Evolutionary conservation across 2,888 invertebrate genomes (phyloP), one percentile per base, ranked within the genome.

Genomic region (Siphonodentalium dalli): DNA sequence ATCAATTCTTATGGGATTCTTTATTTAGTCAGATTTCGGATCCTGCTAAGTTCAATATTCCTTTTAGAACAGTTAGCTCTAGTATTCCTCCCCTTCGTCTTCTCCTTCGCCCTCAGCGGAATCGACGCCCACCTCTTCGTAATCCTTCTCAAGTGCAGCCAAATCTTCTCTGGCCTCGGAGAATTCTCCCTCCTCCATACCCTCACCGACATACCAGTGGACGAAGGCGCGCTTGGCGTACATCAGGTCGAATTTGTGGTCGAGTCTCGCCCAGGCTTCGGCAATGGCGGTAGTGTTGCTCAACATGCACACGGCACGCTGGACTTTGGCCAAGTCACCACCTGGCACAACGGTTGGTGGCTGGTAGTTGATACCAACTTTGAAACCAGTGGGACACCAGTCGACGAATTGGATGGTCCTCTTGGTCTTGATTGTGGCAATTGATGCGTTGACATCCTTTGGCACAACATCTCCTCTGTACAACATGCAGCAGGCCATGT

Each of bases 361-460:
- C 61, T 82, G 93, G 85, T 93, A 93, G 86, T 93, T 93, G 85
- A 90, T 90, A 61, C 90, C 90, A 49, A 85, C 85, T 74, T 80
- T 58, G 34, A 64, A 68, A 58, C 90, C 90, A 1, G 90, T 89
- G 2, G 90, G 90, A 68, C 88, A 88, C 68, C 66, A 69, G 61
- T 68, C 68, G 18, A 69, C 68, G 39, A 72, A 74, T 56, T 74
- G 71, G 58, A 74, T 72, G 54, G 68, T 67, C 23, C 70, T 54
- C 60, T 72, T 72, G 33, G 72, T 70, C 54, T 74, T 74, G 58
- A 74, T 75, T 41, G 71, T 66, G n/a, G 71, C 74, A 44, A 74
- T 72, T 37, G 74, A 71, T 20, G 71, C 66, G 44, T 74, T 74
- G 54, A 74, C 70, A 53, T 74, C 74, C 40, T 81, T 65, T 5